Evolutionary conservation across 2,888 invertebrate species (phyloP), one percentile per base, ranked within the genome.

Genomic region (Sminthurinus aureus): DNA sequence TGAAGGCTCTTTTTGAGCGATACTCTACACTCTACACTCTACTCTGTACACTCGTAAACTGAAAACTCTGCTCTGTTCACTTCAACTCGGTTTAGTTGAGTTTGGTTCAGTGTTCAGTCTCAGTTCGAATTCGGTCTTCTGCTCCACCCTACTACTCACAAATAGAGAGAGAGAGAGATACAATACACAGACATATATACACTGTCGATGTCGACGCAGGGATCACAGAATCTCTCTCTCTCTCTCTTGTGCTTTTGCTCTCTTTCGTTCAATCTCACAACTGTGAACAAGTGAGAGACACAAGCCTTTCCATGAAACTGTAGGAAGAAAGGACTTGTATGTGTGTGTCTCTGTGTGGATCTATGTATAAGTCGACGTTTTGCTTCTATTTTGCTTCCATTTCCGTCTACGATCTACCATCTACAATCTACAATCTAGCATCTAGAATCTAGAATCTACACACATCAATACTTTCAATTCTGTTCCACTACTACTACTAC

Each of bases 401-500:
- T 77, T 77, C 77, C 77, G 77, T 77, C 77, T 58, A 77, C 52
- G 9, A 77, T 22, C 11, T 26, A 38, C 52, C 15, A 77, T 22
- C 11, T 26, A 38, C 52, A 77, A n/a, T n/a, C n/a, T n/a, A n/a
- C n/a, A n/a, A n/a, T n/a, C n/a, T n/a, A n/a, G n/a, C n/a, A n/a
- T n/a, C n/a, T n/a, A n/a, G n/a, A n/a, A n/a, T n/a, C n/a, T n/a
- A n/a, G n/a, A n/a, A 77, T 22, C 11, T 26, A 38, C 52, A 77
- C 77, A 77, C 77, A 77, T 58, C 77, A 77, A 77, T 77, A 76
- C 51, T 76, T 76, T n/a, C 76, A 76, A 77, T 77, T 38, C 50
- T 50, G 38, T 38, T 38, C 6, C 38, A 38, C 15, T 58, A 77
- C 77, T 77, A 58, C 58, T 38, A 38, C 38, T 38, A 4, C 6